phyloP scores from a whole-genome alignment of 2,113 vertebrate genomes.

The Entomyzon cyanotis region DNA sequence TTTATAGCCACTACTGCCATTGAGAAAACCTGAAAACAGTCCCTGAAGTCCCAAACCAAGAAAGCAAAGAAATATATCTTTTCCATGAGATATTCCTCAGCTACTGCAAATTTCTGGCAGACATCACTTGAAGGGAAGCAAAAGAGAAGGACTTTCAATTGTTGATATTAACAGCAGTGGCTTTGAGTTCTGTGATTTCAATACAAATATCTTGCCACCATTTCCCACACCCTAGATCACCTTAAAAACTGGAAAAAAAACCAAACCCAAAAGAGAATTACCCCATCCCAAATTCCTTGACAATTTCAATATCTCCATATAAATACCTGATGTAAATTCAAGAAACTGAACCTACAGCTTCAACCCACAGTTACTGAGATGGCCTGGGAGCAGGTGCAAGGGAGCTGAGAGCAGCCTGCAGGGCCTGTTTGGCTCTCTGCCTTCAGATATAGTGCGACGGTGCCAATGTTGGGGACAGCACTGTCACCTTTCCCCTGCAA shows the following conservation, averaged over 20 bases:
- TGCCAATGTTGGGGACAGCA: rapidly evolving
- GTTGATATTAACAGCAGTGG: not conserved
- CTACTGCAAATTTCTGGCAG: not conserved
- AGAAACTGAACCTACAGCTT: not conserved
- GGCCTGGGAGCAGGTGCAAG: not conserved
- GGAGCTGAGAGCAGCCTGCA: not conserved
- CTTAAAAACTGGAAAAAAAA: not conserved
- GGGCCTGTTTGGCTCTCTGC: not conserved
- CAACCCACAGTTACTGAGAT: not conserved
- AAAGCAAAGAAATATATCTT: not conserved
- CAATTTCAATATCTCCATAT: not conserved
- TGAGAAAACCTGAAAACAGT: not conserved
- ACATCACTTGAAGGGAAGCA: not conserved
- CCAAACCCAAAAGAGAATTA: not conserved
- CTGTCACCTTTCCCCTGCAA: not conserved
- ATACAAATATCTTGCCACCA: not conserved
- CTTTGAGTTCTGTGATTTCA: not conserved
- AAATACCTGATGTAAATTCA: not conserved
- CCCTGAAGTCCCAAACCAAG: not conserved
- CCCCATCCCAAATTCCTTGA: not conserved
- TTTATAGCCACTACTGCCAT: not conserved
- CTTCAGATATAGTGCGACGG: rapidly evolving
- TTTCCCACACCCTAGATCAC: not conserved
- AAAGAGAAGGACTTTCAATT: not conserved
- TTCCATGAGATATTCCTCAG: not conserved